These are phyloP conservation scores for Sparidentex hasta DNA, from an alignment of 2,797 vertebrate species.

Conservation along the genomic window DNA sequence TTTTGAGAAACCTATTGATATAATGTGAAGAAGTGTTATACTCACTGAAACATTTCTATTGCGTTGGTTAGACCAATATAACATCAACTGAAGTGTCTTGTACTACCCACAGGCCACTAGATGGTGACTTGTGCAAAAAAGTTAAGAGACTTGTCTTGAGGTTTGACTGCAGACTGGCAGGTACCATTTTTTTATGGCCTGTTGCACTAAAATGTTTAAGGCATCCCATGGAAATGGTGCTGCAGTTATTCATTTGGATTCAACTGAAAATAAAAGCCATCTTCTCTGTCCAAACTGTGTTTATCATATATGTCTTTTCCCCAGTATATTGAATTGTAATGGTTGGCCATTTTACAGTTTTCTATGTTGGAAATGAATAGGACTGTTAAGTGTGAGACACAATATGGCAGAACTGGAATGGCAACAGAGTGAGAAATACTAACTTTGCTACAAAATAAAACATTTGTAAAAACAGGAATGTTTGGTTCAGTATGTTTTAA, in stretches of 20 bases:
- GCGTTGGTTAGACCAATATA: conserved; percentile 3
- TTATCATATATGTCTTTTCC: neutral
- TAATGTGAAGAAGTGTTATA: conserved; percentile 21
- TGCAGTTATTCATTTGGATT: conserved; percentile 1
- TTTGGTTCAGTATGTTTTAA: conserved; percentile 27
- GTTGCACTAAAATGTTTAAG: neutral
- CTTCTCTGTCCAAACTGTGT: conserved; percentile 11
- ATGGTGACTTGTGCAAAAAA: conserved; percentile 42
- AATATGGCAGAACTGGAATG: conserved; percentile 1
- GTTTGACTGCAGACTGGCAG: conserved; percentile 4
- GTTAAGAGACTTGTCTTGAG: conserved; percentile 2
- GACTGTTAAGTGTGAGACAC: conserved; percentile 2
- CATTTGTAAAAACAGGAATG: conserved; percentile 6
- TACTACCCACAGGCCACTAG: conserved; percentile 47
- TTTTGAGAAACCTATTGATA: conserved; percentile 35
- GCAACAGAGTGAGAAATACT: conserved; percentile 26
- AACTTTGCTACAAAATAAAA: conserved; percentile 14
- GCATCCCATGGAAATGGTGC: neutral
- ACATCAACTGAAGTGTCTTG: conserved; percentile 20
- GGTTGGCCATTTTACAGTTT: conserved; percentile 22
- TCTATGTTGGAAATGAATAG: neutral
- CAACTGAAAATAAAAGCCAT: conserved; percentile 34
- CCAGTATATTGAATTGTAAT: neutral
- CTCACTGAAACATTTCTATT: conserved; percentile 21
- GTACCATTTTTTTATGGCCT: neutral